Base-by-base conservation (phyloP, 2,888 invertebrate species). In the Lasioglossum lativentre region DNA sequence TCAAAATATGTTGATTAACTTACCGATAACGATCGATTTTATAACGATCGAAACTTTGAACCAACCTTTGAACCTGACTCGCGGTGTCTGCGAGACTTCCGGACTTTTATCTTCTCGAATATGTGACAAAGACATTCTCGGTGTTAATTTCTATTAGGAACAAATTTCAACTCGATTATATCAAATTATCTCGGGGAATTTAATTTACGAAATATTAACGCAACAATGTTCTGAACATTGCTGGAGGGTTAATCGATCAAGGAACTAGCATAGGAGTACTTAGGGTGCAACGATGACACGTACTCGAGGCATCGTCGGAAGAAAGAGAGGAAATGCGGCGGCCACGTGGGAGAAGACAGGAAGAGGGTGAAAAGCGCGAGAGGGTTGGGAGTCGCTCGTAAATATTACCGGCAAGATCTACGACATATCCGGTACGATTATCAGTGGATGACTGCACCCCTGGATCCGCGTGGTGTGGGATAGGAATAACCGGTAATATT, bases 401-500 rank as follows among this genome's bases (percentile, higher is more conserved):
- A 92, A 92, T 92, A 91, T 91, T 88, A 90, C 81, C 84, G 78
- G 83, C 87, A 87, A 88, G 90, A 92, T 92, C 91, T 91, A 88
- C 88, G 92, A 89, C 91, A 89, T 91, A 92, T 93, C 93, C 93
- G 91, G 90, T 86, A 88, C 92, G 93, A 93, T 93, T 93, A 93
- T 92, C 90, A 90, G 90, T 86, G 91, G 91, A 88, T 89, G 90
- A 87, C 82, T 88, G 88, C 89, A 85, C 82, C 83, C 84, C 82
- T 72, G 81, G 81, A 88, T 87, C 68, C 77, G 63, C 81, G 80
- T 52, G 66, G 83, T 87, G 86, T 85, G 84, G 84, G 88, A 82
- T 80, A 78, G 89, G 88, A 92, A 93, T 92, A 91, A 91, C 90
- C 86, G 92, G 91, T 93, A 91, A 93, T 93, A 93, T 93, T 94